phyloP scores from a whole-genome alignment of 2,888 invertebrate species.

The Tiphia femorata region DNA sequence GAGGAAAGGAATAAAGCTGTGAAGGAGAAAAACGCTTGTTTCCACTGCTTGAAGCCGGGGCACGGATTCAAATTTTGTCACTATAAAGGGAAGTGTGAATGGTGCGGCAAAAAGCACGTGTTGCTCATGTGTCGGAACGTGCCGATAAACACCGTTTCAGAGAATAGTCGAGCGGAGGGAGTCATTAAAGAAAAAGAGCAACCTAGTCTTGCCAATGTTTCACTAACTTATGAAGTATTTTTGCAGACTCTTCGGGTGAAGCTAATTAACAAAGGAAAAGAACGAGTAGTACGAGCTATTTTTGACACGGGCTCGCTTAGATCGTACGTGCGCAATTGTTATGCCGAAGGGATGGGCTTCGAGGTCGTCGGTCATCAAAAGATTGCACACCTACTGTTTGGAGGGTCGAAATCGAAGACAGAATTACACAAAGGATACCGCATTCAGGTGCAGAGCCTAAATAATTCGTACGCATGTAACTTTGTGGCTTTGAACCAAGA shows the following conservation, averaged over 20 bases:
- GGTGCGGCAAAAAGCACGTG: not conserved
- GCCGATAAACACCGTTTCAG: not conserved
- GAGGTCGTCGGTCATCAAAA: not conserved
- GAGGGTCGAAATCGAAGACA: not conserved
- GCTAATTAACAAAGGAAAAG: not conserved
- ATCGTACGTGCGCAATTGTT: slow-evolving; percentile 4
- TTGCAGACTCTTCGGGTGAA: slow-evolving; percentile 10
- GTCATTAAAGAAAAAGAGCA: not conserved
- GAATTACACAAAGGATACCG: not conserved
- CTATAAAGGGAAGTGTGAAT: not conserved
- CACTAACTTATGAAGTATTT: not conserved
- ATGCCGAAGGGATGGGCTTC: slow-evolving; percentile 4
- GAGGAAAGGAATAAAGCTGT: not conserved
- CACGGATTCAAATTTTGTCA: not conserved
- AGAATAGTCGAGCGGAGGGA: not conserved
- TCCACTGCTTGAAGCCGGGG: not conserved
- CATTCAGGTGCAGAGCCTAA: not conserved
- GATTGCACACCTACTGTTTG: slow-evolving; percentile 3
- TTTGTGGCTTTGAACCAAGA: not conserved
- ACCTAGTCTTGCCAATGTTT: not conserved
- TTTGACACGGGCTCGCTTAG: slow-evolving; percentile 17
- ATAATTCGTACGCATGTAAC: slow-evolving; percentile 8
- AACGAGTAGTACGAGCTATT: slow-evolving; percentile 7
- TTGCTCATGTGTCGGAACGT: not conserved
- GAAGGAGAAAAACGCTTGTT: not conserved